Conservation (phyloP, 2,888 invertebrate genomes). For the Epinotia bilunana region DNA sequence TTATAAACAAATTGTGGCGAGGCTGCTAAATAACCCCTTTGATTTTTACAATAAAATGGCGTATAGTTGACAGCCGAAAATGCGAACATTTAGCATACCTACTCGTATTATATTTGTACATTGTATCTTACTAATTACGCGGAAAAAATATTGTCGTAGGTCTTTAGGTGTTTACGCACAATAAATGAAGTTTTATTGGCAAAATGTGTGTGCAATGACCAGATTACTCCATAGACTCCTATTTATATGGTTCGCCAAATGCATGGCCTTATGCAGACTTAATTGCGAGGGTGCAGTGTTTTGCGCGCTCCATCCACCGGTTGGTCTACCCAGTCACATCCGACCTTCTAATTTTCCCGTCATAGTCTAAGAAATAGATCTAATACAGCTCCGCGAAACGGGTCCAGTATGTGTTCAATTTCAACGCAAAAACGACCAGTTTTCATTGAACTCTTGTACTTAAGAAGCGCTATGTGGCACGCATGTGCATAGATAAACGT, state of each 20-base stretch:
- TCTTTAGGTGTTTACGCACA: no score
- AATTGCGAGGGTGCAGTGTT: background rate
- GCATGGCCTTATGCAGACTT: no score
- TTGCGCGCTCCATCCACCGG: background rate
- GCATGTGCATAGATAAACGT: conserved; percentile 6
- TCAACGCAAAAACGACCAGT: background rate
- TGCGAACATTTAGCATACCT: no score
- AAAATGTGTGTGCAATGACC: background rate
- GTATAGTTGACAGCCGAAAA: no score
- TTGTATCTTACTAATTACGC: no score
- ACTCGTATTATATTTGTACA: no score
- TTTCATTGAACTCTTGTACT: background rate
- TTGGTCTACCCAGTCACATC: background rate
- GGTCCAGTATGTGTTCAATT: background rate
- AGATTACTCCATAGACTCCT: background rate
- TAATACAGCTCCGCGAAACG: background rate
- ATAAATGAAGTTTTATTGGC: background rate
- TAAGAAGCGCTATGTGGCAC: conserved; percentile 1
- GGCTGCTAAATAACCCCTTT: background rate
- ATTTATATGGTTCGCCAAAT: background rate
- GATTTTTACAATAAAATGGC: no score
- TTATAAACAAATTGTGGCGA: background rate
- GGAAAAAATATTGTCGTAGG: no score
- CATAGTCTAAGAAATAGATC: background rate
- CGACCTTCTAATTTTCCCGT: background rate